Evolutionary conservation across 2,888 invertebrate genomes (phyloP).

Genomic region (Bibio marci): DNA sequence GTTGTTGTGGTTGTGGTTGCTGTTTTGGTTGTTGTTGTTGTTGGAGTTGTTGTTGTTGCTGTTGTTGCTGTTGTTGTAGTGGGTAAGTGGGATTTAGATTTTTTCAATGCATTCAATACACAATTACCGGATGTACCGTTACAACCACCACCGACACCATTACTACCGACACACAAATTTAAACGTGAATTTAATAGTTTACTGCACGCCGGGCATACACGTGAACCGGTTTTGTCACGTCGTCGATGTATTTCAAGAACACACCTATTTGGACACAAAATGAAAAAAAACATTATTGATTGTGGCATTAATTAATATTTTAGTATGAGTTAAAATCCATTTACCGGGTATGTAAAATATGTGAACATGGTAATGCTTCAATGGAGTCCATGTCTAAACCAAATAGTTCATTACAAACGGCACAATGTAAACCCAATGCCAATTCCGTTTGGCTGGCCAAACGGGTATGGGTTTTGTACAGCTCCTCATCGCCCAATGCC

Average conservation of each 20-base stretch:
- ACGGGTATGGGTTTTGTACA: slow-evolving; percentile 55
- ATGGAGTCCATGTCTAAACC: slow-evolving; percentile 54
- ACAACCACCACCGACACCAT: slow-evolving; percentile 12
- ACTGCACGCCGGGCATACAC: slow-evolving; percentile 54
- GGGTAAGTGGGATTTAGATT: slow-evolving; percentile 25
- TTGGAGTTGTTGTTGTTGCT: slow-evolving; percentile 8
- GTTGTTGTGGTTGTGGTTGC: too few species aligned
- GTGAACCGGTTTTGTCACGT: slow-evolving; percentile 42
- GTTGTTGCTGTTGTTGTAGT: slow-evolving; percentile 14
- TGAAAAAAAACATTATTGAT: neutral
- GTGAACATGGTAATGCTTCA: slow-evolving; percentile 71
- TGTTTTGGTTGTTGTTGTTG: neutral
- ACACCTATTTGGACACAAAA: slow-evolving; percentile 29
- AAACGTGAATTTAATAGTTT: slow-evolving; percentile 46
- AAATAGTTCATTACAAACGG: slow-evolving; percentile 63
- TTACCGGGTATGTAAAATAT: slow-evolving; percentile 71
- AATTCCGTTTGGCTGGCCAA: slow-evolving; percentile 44
- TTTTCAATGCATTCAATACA: neutral
- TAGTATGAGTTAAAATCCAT: too few species aligned
- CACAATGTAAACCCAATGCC: slow-evolving; percentile 59
- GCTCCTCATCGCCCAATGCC: slow-evolving; percentile 64
- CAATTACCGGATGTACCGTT: slow-evolving; percentile 2
- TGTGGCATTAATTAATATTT: too few species aligned
- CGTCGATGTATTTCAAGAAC: slow-evolving; percentile 44
- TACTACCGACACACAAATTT: slow-evolving; percentile 30